Base-by-base conservation (phyloP, 2,888 invertebrate genomes). In the Gortyna flavago region DNA sequence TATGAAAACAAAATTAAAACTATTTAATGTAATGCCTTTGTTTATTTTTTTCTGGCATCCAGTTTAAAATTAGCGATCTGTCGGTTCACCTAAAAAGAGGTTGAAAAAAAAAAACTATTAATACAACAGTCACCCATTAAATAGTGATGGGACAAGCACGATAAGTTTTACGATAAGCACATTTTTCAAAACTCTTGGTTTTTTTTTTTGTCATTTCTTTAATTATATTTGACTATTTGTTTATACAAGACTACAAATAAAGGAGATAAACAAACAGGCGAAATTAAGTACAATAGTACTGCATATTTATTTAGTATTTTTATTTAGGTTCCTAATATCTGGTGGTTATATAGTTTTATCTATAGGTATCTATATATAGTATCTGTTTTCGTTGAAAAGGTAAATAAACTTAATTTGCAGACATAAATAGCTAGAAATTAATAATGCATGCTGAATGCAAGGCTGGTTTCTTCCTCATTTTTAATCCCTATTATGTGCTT, bases 141-240 rank as follows among this genome's bases (percentile, higher is more conserved):
- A 7, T 75, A 84, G 87, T 73, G 87, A 32, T 85, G 84, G 68
- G 87, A 77, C 66, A 35, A 32, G 18, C 18, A 13, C n/a, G 35
- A 51, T 64, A 13, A n/a, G 2, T 44, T 25, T 69, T 65, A 65
- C 35, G 51, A 29, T 4, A 51, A 29, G 21, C 9, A 35, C 8
- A 25, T n/a, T 44, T 9, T 21, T 18, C 7, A 16, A 61, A 48
- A 18, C 4, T 4, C 35, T 25, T 25, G 25, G 0, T 0, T 16
- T 9, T 9, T 48, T 18, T 38, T n/a, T n/a, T 21, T n/a, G n/a
- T n/a, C 0, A 18, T 32, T 73, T 32, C 11, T 41, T 41, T 57
- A 18, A 8, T 41, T 18, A 71, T n/a, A 1, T 29, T 41, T 61
- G 16, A n/a, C 1, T 44, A 29, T 54, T 25, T n/a, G 5, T 59